Base-by-base conservation (phyloP, 2,797 vertebrate species). In the Aldrovandia affinis region DNA sequence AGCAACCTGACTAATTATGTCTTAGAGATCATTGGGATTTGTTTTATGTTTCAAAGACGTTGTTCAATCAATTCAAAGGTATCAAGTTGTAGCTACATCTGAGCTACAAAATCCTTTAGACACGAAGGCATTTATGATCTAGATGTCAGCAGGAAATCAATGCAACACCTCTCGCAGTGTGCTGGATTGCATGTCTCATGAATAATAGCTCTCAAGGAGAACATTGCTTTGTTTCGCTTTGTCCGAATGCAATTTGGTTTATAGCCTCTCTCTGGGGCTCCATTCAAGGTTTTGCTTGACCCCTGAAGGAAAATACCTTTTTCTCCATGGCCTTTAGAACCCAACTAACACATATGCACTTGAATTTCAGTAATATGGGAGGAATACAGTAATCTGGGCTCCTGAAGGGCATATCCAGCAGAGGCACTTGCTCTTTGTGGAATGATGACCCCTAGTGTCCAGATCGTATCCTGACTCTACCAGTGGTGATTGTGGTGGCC, bases 201-300 rank as follows among this genome's bases (percentile, higher is more conserved):
- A 59, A 39, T 28, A 55, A 47, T 78, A 39, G 28, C 54, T 30
- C 28, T 42, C 57, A 83, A 78, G 77, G 55, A 55, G 59, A 57
- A 83, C 63, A 83, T 52, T 63, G 82, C 39, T 33, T 5, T 42
- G 25, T 47, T 57, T 83, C 28, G 14, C 33, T 70, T 59, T 75
- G 54, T 55, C 70, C 82, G 61, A 3, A 83, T 50, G 52, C 55
- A 30, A 44, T 57, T 78, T 30, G 42, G 25, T 83, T 83, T 63
- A 78, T 63, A 75, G 15, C 70, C 5, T 75, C 20, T 75, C 70
- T 44, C 39, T 42, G 5, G 70, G 20, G 36, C 7, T 18, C 33
- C 14, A 8, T 39, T 70, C 4, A 39, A 73, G 18, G 15, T 18
- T 39, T 44, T 75, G 39, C 14, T 22, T 39, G 82, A 73, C 81